Evolutionary conservation across 2,797 vertebrate genomes (phyloP), one percentile per base, ranked within the genome.

Genomic region (Characodon lateralis): DNA sequence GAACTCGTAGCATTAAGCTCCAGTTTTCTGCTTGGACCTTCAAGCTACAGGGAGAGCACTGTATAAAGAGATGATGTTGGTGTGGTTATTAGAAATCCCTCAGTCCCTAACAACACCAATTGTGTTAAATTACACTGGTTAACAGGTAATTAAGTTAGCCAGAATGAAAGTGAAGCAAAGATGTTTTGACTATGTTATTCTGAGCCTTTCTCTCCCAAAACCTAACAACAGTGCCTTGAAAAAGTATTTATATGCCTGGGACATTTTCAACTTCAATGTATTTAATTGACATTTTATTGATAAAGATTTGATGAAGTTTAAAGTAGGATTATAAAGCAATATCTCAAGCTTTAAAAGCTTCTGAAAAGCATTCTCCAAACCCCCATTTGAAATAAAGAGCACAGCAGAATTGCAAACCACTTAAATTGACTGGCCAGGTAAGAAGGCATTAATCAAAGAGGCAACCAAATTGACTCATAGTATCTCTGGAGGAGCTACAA

Each of bases 1-100:
- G 74, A 87, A 85, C 85, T 82, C 79, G 70, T 68, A 78, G 75
- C 76, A 83, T 85, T 91, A 91, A 79, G 80, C 84, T 83, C 6
- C 72, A 66, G 78, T 89, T 90, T 85, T 84, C 84, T 79, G 59
- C 10, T 43, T 59, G 76, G 78, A 59, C 74, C 69, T 83, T 88
- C 74, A 78, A 91, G 85, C 76, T 14, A 46, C 22, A 69, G 22
- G 22, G 26, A 74, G 73, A 85, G 76, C 16, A 0, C 48, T 59
- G 56, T 85, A 72, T 76, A 79, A 87, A 69, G 73, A 68, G 66
- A 79, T 86, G 72, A 88, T 85, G 56, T 77, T 73, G 16, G 31
- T 69, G 53, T 53, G 65, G 78, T 79, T 85, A 88, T 85, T 88
- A 85, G 74, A 90, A 89, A 80, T 76, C 10, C 1, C 71, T 55